Evolutionary conservation across 1,140 invertebrate genomes (phyloP).

Genomic region (Cydia pomonella): DNA sequence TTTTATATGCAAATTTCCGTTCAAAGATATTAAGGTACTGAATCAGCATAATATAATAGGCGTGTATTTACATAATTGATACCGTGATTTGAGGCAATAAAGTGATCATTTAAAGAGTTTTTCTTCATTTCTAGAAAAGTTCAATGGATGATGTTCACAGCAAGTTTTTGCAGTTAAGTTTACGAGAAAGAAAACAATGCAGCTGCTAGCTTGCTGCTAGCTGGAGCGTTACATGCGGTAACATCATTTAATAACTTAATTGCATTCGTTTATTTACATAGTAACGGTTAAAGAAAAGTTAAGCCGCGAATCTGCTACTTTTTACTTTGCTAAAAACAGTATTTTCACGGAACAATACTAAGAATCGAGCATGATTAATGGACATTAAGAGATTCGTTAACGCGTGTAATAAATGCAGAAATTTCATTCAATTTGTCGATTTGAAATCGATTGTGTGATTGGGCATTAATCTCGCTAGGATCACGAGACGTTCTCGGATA

Average conservation of each 20-base stretch:
- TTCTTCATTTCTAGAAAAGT: slow-evolving; percentile 16
- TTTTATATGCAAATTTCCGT: slow-evolving; percentile 26
- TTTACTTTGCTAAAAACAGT: background rate
- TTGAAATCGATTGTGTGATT: slow-evolving; percentile 44
- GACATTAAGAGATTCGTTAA: slow-evolving; percentile 8
- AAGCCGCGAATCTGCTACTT: background rate
- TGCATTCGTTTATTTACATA: background rate
- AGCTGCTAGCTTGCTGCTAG: slow-evolving; percentile 2
- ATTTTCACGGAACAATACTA: slow-evolving; percentile 4
- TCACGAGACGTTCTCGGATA: slow-evolving; percentile 42
- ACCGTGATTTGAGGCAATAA: slow-evolving; percentile 30
- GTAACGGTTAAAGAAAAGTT: background rate
- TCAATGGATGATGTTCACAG: slow-evolving; percentile 9
- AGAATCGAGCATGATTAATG: slow-evolving; percentile 15
- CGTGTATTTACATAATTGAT: slow-evolving; percentile 27
- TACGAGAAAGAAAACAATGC: slow-evolving; percentile 19
- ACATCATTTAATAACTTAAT: slow-evolving; percentile 9
- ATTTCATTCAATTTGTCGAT: slow-evolving; percentile 16
- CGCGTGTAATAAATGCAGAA: slow-evolving; percentile 24
- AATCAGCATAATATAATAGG: slow-evolving; percentile 24
- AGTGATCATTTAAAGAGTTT: slow-evolving; percentile 6
- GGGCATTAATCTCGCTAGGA: slow-evolving; percentile 41
- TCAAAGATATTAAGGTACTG: slow-evolving; percentile 23
- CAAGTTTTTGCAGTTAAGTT: background rate
- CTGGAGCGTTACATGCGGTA: slow-evolving; percentile 17